A percentile compares a stretch with the other conserved stretches of the same genome.
Conservation (phyloP, 92 coral and sea anemone species). For the Bergia puertoricense region DNA sequence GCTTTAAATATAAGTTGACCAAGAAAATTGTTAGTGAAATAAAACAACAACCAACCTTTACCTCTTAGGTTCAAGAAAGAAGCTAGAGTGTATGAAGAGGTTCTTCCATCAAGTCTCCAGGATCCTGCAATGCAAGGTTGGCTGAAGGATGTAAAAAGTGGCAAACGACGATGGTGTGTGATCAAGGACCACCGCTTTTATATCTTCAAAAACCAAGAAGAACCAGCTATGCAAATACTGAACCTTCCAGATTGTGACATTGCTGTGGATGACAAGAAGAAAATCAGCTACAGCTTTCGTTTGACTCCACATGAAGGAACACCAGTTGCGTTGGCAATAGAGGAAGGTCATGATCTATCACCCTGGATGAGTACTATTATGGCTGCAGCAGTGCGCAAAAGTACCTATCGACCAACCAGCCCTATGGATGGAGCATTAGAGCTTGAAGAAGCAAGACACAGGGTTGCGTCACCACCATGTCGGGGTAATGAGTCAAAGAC, state of each 20-base stretch:
- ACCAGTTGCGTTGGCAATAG: constrained; percentile 84
- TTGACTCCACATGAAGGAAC: constrained; percentile 77
- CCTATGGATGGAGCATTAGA: constrained; percentile 67
- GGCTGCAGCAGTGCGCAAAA: constrained; percentile 94
- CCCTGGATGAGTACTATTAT: constrained; percentile 99
- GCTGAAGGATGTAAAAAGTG: constrained; percentile 79
- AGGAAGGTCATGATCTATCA: constrained; percentile 91
- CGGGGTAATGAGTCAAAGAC: constrained; percentile 14
- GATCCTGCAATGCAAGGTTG: constrained; percentile 88
- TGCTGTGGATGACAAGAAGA: constrained; percentile 87
- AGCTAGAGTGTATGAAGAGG: constrained; percentile 65
- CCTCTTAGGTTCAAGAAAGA: constrained; percentile 74
- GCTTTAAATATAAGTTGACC: no score
- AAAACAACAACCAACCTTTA: no score
- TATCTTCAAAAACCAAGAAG: constrained; percentile 88
- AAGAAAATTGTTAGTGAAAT: no score
- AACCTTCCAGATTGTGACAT: constrained; percentile 86
- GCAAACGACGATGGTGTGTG: constrained; percentile 91
- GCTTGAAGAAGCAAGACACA: constrained; percentile 53
- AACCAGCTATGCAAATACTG: constrained; percentile 80
- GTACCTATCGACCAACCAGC: constrained; percentile 69
- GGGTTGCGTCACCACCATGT: constrained; percentile 32
- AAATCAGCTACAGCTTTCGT: constrained; percentile 81
- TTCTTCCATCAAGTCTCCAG: constrained; percentile 64
- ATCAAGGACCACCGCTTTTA: constrained; percentile 85